These are phyloP conservation scores for Synergus itoensis DNA, from an alignment of 2,888 invertebrate genomes.

Conservation along the genomic window DNA sequence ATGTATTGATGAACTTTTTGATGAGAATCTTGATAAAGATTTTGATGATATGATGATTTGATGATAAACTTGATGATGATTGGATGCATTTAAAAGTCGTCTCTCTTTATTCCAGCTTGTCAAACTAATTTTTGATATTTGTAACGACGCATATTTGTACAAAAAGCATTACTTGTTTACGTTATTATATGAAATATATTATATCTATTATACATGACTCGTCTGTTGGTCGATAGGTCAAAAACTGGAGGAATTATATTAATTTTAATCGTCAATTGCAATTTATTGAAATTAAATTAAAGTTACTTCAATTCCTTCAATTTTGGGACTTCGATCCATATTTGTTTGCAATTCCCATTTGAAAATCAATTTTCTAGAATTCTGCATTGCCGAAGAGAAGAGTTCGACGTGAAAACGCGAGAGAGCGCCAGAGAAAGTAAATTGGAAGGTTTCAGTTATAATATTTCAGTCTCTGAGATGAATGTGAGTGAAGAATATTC, in stretches of 20 bases:
- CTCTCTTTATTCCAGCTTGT: slow-evolving; percentile 42
- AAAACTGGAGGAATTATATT: slow-evolving; percentile 44
- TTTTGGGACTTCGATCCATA: background rate
- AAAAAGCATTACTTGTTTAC: slow-evolving; percentile 69
- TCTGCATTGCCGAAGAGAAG: slow-evolving; percentile 1
- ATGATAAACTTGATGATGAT: slow-evolving; percentile 41
- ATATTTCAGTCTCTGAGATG: background rate
- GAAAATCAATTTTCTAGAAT: slow-evolving; percentile 19
- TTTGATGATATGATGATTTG: background rate
- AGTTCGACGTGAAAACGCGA: background rate
- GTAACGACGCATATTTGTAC: slow-evolving; percentile 65
- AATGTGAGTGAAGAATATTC: background rate
- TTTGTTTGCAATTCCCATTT: background rate
- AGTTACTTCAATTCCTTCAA: background rate
- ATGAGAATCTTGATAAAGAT: background rate
- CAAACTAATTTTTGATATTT: slow-evolving; percentile 37
- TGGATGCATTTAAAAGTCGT: slow-evolving; percentile 45
- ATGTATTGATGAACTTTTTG: background rate
- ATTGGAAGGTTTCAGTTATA: background rate
- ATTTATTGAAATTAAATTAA: background rate
- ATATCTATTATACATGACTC: slow-evolving; percentile 64
- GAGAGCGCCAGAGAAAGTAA: slow-evolving; percentile 18
- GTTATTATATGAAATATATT: slow-evolving; percentile 71
- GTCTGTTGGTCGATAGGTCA: slow-evolving; percentile 31
- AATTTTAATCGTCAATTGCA: background rate